Conservation (phyloP, 2,113 vertebrate genomes). For the Sphyrna mokarran region DNA sequence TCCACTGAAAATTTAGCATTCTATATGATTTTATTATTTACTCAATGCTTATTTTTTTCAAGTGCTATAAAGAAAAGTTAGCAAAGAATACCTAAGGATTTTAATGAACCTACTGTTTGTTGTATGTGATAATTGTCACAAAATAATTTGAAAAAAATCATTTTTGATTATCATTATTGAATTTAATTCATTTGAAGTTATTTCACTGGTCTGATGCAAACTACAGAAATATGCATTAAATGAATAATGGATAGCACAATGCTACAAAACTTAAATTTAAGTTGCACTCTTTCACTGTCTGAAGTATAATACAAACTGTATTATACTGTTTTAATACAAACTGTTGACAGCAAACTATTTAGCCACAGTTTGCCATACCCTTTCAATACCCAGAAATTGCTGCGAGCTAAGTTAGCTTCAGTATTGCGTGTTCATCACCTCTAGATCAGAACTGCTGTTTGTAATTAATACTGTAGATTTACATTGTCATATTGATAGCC, state of each 20-base stretch:
- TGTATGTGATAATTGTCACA: background rate
- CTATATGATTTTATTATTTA: background rate
- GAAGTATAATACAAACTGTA: background rate
- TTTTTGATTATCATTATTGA: background rate
- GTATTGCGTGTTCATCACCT: background rate
- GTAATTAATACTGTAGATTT: background rate
- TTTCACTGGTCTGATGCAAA: no score
- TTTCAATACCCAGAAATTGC: background rate
- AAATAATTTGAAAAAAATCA: background rate
- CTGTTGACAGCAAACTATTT: background rate
- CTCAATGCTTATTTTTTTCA: background rate
- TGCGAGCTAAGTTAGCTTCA: background rate
- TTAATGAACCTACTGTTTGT: background rate
- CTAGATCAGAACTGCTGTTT: background rate
- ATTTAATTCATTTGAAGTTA: background rate
- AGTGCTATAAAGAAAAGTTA: background rate
- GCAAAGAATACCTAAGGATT: background rate
- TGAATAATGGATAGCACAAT: background rate
- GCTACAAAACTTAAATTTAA: background rate
- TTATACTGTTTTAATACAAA: no score
- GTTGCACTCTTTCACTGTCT: background rate
- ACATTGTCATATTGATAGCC: background rate
- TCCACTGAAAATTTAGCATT: slow-evolving; percentile 20
- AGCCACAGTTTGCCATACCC: background rate
- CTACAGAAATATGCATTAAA: no score